phyloP scores from a whole-genome alignment of 2,888 invertebrate genomes.

The Dryadula phaetusa region DNA sequence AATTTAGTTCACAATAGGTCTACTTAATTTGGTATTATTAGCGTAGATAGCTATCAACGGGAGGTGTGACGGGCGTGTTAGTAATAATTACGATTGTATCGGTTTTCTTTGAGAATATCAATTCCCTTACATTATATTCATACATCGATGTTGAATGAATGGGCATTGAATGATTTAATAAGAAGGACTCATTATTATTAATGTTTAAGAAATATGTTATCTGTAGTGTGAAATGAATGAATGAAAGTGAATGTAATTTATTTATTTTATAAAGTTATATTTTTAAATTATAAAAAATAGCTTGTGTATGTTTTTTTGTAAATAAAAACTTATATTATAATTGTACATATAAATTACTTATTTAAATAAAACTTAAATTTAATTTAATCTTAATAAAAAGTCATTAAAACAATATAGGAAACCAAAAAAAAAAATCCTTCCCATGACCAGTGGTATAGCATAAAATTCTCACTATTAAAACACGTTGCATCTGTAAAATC shows the following conservation, averaged over 20 bases:
- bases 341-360: too few species aligned
- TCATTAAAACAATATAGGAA: neutral
- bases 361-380: too few species aligned
- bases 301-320: too few species aligned
- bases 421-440: slow-evolving; percentile 16
- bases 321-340: too few species aligned
- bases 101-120: slow-evolving; percentile 37
- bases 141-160: slow-evolving; percentile 14
- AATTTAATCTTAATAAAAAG: too few species aligned
- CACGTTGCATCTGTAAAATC: slow-evolving; percentile 70
- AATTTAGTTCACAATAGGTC: neutral
- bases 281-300: too few species aligned
- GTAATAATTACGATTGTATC: slow-evolving; percentile 39
- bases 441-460: slow-evolving; percentile 28
- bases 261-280: neutral
- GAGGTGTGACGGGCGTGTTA: slow-evolving; percentile 40
- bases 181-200: slow-evolving; percentile 16
- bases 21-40: slow-evolving; percentile 32
- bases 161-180: slow-evolving; percentile 2
- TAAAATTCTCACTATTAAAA: slow-evolving; percentile 48
- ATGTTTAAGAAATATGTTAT: neutral
- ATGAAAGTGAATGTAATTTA: slow-evolving; percentile 1
- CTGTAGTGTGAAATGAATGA: neutral
- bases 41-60: slow-evolving; percentile 39
- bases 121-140: slow-evolving; percentile 36